Conservation (phyloP, 2,888 invertebrate species). For the Sicus ferrugineus region DNA sequence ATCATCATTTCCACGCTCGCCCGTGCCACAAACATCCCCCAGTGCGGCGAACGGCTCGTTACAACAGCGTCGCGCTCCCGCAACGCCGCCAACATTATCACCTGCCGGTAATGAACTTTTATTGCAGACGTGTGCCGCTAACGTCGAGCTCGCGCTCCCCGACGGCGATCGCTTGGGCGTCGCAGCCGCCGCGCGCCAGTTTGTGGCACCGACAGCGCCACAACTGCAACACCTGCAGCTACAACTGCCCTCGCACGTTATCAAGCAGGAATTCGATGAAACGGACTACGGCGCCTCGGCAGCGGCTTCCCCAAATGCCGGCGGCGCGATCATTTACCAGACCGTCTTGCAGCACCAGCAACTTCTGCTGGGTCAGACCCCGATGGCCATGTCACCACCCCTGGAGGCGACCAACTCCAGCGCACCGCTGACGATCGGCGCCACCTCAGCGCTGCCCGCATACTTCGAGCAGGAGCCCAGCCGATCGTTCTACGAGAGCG, state of each 20-base stretch:
- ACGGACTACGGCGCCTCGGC: constrained; percentile 40
- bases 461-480: constrained; percentile 53
- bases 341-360: constrained; percentile 41
- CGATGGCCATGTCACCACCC: constrained; percentile 41
- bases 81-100: constrained; percentile 49
- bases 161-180: constrained; percentile 32
- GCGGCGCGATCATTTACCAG: constrained; percentile 20
- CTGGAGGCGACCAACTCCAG: constrained; percentile 38
- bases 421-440: constrained; percentile 5
- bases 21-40: constrained; percentile 50
- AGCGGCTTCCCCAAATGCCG: constrained; percentile 24
- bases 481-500: constrained; percentile 46
- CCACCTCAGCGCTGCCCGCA: constrained; percentile 45
- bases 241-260: constrained; percentile 39
- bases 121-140: constrained; percentile 59
- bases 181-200: constrained; percentile 36
- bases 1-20: constrained; percentile 50
- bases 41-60: constrained; percentile 32
- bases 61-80: constrained; percentile 38
- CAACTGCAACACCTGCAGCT: constrained; percentile 44
- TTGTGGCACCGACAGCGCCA: constrained; percentile 43
- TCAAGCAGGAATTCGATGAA: constrained; percentile 51
- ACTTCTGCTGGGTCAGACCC: constrained; percentile 41
- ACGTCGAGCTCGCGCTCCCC: constrained; percentile 37
- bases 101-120: constrained; percentile 61